phyloP scores from a whole-genome alignment of 2,113 vertebrate genomes.

The Brachionichthys hirsutus region DNA sequence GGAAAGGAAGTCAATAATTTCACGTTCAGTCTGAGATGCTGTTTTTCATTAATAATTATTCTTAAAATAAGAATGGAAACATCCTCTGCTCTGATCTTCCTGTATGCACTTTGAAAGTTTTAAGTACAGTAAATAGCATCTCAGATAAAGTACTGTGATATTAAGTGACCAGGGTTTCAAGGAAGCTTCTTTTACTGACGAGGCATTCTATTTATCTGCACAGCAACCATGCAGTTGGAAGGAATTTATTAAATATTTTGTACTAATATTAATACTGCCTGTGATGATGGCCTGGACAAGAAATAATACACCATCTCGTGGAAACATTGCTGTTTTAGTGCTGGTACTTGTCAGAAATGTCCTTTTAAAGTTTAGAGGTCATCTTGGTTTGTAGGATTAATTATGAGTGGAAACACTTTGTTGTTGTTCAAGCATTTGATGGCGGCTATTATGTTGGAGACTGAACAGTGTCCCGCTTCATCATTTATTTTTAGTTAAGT shows the following conservation, averaged over 20 bases:
- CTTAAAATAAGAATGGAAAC: constrained; percentile 14
- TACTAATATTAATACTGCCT: neutral
- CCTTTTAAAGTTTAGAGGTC: constrained; percentile 1
- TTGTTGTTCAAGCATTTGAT: constrained; percentile 2
- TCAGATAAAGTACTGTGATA: neutral
- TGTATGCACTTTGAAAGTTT: neutral
- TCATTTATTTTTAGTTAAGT: constrained; percentile 34
- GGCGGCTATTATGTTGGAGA: constrained; percentile 1
- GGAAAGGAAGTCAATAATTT: no score
- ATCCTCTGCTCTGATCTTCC: neutral
- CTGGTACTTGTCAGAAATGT: neutral
- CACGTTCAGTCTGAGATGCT: neutral
- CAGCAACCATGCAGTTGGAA: neutral
- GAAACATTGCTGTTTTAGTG: neutral
- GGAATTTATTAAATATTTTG: neutral
- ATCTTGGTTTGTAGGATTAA: neutral
- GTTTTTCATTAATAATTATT: neutral
- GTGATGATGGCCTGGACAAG: neutral
- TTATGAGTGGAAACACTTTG: neutral
- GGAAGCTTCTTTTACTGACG: neutral
- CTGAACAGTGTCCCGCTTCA: constrained; percentile 12
- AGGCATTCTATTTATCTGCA: neutral
- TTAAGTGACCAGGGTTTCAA: neutral
- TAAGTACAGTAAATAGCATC: neutral
- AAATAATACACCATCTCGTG: neutral